Conservation (phyloP, 2,888 invertebrate species). For the Elysia crispata region DNA sequence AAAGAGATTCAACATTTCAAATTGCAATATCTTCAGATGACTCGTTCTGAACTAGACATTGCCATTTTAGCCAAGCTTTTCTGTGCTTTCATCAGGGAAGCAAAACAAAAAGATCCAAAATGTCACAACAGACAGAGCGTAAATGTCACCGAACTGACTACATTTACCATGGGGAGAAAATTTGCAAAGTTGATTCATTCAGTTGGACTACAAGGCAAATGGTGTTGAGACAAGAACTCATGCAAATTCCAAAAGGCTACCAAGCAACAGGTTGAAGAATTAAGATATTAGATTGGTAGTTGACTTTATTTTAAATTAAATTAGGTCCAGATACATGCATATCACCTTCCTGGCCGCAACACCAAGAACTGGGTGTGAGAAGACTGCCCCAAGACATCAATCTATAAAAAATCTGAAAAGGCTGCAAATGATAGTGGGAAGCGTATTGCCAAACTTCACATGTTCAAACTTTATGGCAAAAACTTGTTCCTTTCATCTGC, state of each 20-base stretch:
- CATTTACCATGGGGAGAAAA: not conserved
- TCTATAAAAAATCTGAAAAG: no score
- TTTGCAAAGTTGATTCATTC: not conserved
- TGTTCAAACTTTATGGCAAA: not conserved
- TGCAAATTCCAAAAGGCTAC: not conserved
- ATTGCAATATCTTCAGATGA: no score
- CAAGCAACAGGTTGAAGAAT: conserved; percentile 17
- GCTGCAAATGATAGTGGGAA: not conserved
- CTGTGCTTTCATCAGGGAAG: no score
- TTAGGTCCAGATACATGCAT: conserved; percentile 48
- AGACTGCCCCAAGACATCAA: no score
- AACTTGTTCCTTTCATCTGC: not conserved
- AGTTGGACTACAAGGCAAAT: not conserved
- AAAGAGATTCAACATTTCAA: no score
- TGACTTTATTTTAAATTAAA: conserved; percentile 43
- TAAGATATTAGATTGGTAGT: conserved; percentile 36
- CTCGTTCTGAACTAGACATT: no score
- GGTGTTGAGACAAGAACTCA: not conserved
- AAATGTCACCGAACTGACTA: no score
- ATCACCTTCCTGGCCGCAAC: conserved; percentile 45
- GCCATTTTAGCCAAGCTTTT: no score
- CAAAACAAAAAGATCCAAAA: no score
- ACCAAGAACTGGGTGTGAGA: not conserved
- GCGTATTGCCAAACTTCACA: not conserved
- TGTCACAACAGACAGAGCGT: no score